These are phyloP conservation scores for Agrilus cyanescens DNA, from an alignment of 2,888 invertebrate species.

Conservation along the genomic window DNA sequence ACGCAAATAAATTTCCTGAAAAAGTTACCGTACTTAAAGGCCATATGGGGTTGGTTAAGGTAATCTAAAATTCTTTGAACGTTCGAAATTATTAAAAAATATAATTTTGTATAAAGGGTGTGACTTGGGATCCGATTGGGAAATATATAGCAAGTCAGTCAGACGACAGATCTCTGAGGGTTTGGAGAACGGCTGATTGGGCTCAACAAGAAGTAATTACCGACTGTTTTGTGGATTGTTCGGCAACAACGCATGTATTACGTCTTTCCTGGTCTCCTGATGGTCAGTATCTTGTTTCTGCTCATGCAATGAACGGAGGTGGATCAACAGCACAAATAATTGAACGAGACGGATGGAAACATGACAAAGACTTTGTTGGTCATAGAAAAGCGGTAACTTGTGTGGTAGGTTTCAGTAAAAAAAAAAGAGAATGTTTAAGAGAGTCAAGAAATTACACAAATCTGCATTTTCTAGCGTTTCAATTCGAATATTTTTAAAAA, in stretches of 20 bases:
- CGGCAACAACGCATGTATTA: slow-evolving; percentile 84
- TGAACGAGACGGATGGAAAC: slow-evolving; percentile 85
- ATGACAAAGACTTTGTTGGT: slow-evolving; percentile 94
- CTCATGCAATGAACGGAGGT: slow-evolving; percentile 97
- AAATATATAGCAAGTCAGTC: slow-evolving; percentile 95
- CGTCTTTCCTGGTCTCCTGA: slow-evolving; percentile 96
- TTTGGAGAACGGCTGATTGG: slow-evolving; percentile 97
- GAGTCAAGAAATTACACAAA: background rate
- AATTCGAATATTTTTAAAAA: slow-evolving; percentile 82
- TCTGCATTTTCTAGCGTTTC: slow-evolving; percentile 55
- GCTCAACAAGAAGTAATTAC: slow-evolving; percentile 73
- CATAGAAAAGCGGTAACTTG: slow-evolving; percentile 95
- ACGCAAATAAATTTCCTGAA: slow-evolving; percentile 78
- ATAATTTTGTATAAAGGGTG: slow-evolving; percentile 44
- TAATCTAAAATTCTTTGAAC: slow-evolving; percentile 9
- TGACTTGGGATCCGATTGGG: slow-evolving; percentile 97
- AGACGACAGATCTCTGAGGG: slow-evolving; percentile 84
- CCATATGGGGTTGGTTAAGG: slow-evolving; percentile 85
- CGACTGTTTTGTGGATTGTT: slow-evolving; percentile 82
- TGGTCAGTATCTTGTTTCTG: slow-evolving; percentile 90
- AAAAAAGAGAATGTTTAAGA: background rate
- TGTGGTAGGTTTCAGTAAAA: slow-evolving; percentile 37
- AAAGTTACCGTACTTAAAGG: slow-evolving; percentile 76
- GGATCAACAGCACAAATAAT: slow-evolving; percentile 97
- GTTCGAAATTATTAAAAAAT: background rate